These are phyloP conservation scores for Zygothrica quintamaculata DNA, from an alignment of 2,888 invertebrate species.

Conservation along the genomic window DNA sequence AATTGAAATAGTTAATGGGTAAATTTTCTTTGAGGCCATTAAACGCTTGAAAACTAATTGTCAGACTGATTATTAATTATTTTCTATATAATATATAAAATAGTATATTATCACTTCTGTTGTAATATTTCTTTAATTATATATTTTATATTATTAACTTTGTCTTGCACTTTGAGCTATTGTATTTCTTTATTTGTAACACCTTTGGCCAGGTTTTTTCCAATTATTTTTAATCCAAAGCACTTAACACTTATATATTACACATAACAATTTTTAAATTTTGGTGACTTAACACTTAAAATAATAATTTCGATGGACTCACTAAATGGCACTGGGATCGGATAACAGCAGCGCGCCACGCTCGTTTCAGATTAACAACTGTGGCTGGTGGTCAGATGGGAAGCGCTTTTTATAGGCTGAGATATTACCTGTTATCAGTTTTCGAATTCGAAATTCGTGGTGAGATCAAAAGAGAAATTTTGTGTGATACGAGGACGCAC, in stretches of 20 bases:
- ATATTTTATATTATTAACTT: too few species aligned
- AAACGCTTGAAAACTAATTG: conserved; percentile 14
- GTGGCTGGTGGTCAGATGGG: conserved; percentile 34
- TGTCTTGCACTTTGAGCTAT: background rate
- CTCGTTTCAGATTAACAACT: conserved; percentile 30
- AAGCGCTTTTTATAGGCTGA: conserved; percentile 45
- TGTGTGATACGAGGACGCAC: conserved; percentile 26
- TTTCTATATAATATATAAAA: too few species aligned
- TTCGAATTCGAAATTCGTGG: conserved; percentile 28
- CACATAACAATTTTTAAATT: background rate
- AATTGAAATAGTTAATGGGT: background rate
- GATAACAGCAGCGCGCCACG: conserved; percentile 34
- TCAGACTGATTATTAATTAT: too few species aligned
- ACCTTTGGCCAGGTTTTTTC: too few species aligned
- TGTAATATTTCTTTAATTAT: too few species aligned
- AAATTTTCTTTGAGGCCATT: conserved; percentile 6
- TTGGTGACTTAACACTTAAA: background rate
- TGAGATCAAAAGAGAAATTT: conserved; percentile 31
- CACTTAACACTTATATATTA: background rate
- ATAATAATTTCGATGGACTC: conserved; percentile 35
- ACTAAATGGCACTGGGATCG: conserved; percentile 42
- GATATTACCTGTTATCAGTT: conserved; percentile 30
- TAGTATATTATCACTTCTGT: too few species aligned
- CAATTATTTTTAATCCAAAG: background rate
- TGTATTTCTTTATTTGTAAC: background rate